Conservation (phyloP, 2,797 vertebrate species). For the Sandelia bainsii region DNA sequence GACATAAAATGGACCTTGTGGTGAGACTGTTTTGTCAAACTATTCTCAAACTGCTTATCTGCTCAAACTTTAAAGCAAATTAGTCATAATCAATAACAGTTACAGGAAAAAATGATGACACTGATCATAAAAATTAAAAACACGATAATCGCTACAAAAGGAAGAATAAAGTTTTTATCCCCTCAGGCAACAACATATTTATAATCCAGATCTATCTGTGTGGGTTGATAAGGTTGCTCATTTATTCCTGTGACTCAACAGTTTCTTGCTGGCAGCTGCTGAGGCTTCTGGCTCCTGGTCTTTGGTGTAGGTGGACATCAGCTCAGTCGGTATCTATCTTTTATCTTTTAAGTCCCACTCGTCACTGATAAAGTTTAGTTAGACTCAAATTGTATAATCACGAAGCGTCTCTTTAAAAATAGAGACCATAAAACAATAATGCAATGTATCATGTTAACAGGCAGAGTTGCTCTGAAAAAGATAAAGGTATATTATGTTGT, state of each 20-base stretch:
- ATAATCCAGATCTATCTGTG: neutral
- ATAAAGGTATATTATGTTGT: neutral
- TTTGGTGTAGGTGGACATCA: constrained; percentile 5
- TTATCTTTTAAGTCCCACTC: constrained; percentile 4
- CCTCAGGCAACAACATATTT: neutral
- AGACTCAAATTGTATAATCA: neutral
- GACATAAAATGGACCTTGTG: neutral
- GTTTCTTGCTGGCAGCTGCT: constrained; percentile 8
- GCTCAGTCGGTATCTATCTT: neutral
- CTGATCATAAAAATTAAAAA: neutral
- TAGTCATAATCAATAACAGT: neutral
- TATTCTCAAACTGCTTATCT: neutral
- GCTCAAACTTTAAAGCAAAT: neutral
- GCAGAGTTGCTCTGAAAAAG: neutral
- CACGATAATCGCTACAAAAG: neutral
- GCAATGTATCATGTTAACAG: neutral
- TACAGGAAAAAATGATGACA: neutral
- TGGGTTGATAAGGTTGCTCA: constrained; percentile 6
- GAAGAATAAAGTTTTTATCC: neutral
- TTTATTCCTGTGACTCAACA: constrained; percentile 10
- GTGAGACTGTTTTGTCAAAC: neutral
- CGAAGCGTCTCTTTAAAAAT: neutral
- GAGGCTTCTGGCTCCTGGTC: constrained; percentile 21
- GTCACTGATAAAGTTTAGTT: neutral
- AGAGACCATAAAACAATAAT: neutral